Conservation (phyloP, 2,888 invertebrate species). For the Catotricha subobsoleta region DNA sequence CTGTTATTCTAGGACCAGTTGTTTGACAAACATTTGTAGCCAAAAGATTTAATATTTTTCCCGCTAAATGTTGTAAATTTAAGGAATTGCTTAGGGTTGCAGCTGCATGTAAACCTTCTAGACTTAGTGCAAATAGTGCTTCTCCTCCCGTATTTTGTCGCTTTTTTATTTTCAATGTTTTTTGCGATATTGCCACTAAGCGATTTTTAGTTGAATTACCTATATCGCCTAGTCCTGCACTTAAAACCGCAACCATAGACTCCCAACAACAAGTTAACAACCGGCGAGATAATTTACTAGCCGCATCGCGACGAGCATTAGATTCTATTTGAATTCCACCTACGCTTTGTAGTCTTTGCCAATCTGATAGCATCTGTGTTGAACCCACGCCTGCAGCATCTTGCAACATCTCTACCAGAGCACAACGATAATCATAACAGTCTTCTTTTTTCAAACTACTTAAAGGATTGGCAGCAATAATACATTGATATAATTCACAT, state of each 20-base stretch:
- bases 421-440: slow-evolving; percentile 23
- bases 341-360: slow-evolving; percentile 67
- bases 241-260: slow-evolving; percentile 73
- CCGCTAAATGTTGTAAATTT: slow-evolving; percentile 77
- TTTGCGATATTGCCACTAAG: slow-evolving; percentile 40
- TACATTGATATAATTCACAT: slow-evolving; percentile 76
- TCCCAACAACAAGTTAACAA: slow-evolving; percentile 85
- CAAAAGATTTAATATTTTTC: slow-evolving; percentile 69
- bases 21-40: slow-evolving; percentile 79
- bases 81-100: slow-evolving; percentile 77
- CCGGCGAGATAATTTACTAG: slow-evolving; percentile 53
- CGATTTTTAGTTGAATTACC: slow-evolving; percentile 32
- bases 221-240: slow-evolving; percentile 48
- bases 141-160: slow-evolving; percentile 43
- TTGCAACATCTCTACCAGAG: slow-evolving; percentile 31
- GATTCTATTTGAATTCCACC: slow-evolving; percentile 40
- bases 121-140: slow-evolving; percentile 62
- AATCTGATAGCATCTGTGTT: slow-evolving; percentile 71
- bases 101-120: slow-evolving; percentile 82
- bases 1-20: slow-evolving; percentile 56
- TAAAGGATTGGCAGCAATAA: slow-evolving; percentile 40
- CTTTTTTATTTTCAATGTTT: slow-evolving; percentile 29
- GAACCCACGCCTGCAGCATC: slow-evolving; percentile 72
- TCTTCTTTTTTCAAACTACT: slow-evolving; percentile 22
- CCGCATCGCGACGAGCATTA: slow-evolving; percentile 57